Evolutionary conservation across 2,113 vertebrate species (phyloP).

Genomic region (Apteryx mantelli): DNA sequence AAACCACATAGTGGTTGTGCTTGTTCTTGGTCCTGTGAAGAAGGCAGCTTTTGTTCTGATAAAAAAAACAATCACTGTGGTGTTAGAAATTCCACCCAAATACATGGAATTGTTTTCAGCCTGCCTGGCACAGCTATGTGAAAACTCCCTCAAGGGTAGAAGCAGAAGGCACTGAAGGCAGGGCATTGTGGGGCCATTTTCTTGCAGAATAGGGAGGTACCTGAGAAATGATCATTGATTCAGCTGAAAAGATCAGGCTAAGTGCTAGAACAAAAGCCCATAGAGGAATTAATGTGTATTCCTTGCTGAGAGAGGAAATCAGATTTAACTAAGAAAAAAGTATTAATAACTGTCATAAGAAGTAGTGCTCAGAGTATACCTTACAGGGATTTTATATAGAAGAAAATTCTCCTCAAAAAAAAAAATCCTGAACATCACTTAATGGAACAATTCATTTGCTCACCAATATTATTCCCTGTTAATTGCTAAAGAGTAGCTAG

Average conservation of each 20-base stretch:
- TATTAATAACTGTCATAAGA: too few species aligned
- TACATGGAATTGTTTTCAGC: background rate
- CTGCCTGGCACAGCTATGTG: background rate
- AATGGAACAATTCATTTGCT: too few species aligned
- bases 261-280: slow-evolving; percentile 18
- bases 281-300: slow-evolving; percentile 23
- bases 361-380: too few species aligned
- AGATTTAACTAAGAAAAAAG: background rate
- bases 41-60: background rate
- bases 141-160: background rate
- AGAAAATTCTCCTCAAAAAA: too few species aligned
- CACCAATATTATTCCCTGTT: too few species aligned
- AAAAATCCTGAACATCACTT: too few species aligned
- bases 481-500: too few species aligned
- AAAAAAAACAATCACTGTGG: background rate
- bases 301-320: slow-evolving; percentile 1
- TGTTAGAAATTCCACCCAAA: background rate
- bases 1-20: background rate
- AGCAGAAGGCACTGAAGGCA: background rate
- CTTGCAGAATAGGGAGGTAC: background rate
- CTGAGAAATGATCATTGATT: background rate
- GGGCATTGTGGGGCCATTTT: background rate
- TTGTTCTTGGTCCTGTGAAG: background rate
- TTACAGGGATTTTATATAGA: too few species aligned
- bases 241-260: slow-evolving; percentile 12